Evolutionary conservation across 2,113 vertebrate species (phyloP).

Genomic region (Guaruba guarouba): DNA sequence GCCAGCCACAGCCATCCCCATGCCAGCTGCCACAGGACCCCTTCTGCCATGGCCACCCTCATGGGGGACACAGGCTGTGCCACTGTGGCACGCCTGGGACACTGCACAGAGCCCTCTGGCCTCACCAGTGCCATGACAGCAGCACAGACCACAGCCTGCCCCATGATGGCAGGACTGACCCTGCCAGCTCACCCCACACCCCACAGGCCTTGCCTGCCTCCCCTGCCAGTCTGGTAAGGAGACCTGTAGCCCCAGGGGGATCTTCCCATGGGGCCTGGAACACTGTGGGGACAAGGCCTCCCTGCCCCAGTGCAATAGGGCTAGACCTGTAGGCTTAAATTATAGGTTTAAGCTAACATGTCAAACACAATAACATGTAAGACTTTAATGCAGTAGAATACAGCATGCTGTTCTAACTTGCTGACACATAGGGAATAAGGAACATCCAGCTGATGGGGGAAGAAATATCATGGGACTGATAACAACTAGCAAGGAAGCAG

Average conservation of each 20-base stretch:
- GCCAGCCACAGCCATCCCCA: slow-evolving; percentile 6
- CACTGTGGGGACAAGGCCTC: not conserved
- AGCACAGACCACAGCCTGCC: not conserved
- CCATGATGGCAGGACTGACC: not conserved
- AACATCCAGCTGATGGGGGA: too few species aligned
- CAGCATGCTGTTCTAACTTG: too few species aligned
- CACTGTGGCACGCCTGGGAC: not conserved
- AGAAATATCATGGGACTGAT: too few species aligned
- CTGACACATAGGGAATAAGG: too few species aligned
- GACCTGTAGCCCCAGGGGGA: not conserved
- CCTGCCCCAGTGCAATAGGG: not conserved
- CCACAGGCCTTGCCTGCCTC: too few species aligned
- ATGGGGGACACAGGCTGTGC: not conserved
- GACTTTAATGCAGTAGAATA: too few species aligned
- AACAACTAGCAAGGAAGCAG: too few species aligned
- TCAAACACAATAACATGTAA: too few species aligned
- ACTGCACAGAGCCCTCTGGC: too few species aligned
- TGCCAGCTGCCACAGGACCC: not conserved
- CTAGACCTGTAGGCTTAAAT: too few species aligned
- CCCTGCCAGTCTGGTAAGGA: too few species aligned
- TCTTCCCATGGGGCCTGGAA: not conserved
- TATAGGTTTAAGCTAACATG: too few species aligned
- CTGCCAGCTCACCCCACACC: not conserved
- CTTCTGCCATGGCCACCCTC: not conserved
- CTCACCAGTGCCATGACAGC: not conserved